A percentile compares a stretch with the other conserved stretches of the same genome.
phyloP scores from a whole-genome alignment of 2,888 invertebrate genomes.

The Epistrophella euchroma region DNA sequence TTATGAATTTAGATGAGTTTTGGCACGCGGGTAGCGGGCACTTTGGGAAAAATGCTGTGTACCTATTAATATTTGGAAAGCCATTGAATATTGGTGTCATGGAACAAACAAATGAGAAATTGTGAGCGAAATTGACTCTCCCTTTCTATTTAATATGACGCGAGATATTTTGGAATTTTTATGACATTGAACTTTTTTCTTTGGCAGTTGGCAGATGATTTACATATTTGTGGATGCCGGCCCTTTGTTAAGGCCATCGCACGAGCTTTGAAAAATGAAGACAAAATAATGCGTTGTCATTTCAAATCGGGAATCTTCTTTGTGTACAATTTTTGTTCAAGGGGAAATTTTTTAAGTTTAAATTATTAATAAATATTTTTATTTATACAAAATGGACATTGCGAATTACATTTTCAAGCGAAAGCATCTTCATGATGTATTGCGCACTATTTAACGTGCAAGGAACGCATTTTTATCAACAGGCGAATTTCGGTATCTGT shows the following conservation, averaged over 20 bases:
- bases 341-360: too few species aligned
- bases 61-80: conserved; percentile 13
- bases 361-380: too few species aligned
- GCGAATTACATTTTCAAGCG: too few species aligned
- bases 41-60: background rate
- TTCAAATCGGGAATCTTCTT: too few species aligned
- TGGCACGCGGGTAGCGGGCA: conserved; percentile 37
- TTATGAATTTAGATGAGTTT: conserved; percentile 30
- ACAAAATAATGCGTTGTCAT: background rate
- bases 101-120: conserved; percentile 15
- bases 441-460: too few species aligned
- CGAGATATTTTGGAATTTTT: background rate
- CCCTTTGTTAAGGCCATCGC: background rate
- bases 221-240: background rate
- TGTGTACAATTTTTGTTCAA: too few species aligned
- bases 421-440: too few species aligned
- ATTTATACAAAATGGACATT: too few species aligned
- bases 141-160: background rate
- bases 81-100: conserved; percentile 50
- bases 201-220: conserved; percentile 10
- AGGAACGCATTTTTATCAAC: too few species aligned
- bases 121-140: background rate
- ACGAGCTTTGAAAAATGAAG: background rate
- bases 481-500: too few species aligned
- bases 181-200: conserved; percentile 34